A percentile compares a stretch with the other conserved stretches of the same genome.
Evolutionary conservation across 2,888 invertebrate species (phyloP).

Genomic region (Callyntrura guangdongensis): DNA sequence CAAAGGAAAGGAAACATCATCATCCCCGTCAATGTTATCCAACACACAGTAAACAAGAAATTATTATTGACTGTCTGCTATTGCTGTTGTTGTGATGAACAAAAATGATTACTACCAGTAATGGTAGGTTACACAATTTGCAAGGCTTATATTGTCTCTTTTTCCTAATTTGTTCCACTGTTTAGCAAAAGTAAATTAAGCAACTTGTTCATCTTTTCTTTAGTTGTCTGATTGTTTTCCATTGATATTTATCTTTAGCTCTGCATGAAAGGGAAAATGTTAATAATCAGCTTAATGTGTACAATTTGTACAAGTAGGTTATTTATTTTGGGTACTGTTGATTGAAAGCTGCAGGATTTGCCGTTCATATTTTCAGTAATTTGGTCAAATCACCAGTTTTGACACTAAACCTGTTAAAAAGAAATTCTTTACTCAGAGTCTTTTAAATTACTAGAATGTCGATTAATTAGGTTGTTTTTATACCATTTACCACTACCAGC

Average conservation of each 20-base stretch:
- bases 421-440: not conserved
- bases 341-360: not conserved
- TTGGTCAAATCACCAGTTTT: not conserved
- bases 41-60: not conserved
- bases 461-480: conserved; percentile 18
- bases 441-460: conserved; percentile 34
- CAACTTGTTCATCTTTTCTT: not conserved
- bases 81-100: not conserved
- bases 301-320: too few relatives aligned
- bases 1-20: not conserved
- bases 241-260: too few relatives aligned
- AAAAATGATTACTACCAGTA: not conserved
- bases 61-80: conserved; percentile 22
- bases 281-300: too few relatives aligned
- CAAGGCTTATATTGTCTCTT: conserved; percentile 14
- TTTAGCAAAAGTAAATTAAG: not conserved
- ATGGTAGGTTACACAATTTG: not conserved
- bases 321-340: not conserved
- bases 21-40: not conserved
- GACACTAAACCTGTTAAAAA: conserved; percentile 1
- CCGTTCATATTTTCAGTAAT: not conserved
- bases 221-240: not conserved
- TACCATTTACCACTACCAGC: not conserved
- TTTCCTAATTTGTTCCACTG: conserved; percentile 32
- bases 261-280: not conserved